Base-by-base conservation (phyloP, 2,888 invertebrate genomes). In the Saturnia pavonia region DNA sequence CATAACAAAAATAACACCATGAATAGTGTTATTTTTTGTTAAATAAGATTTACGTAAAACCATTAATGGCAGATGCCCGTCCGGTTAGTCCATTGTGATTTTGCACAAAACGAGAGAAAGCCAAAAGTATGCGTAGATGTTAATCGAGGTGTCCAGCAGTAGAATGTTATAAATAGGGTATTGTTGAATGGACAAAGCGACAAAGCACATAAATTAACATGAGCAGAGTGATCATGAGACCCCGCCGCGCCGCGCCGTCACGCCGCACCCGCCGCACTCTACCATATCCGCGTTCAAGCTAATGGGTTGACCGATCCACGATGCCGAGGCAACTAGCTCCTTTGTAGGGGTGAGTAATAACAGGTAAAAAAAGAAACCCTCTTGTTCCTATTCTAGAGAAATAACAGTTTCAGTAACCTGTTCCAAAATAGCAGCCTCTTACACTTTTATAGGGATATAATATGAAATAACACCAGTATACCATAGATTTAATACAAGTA, bases 131-230 rank as follows among this genome's bases (percentile, higher is more conserved):
- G 85, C 85, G 83, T 90, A 86, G 92, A 93, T 91, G 89, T 89
- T 93, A 92, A 93, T 93, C 93, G 92, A 90, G 89, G 91, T 90
- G 93, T 91, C 92, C 93, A 86, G 93, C 92, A 91, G 89, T 87
- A 85, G 86, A 89, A 86, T 78, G 84, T 88, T 91, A 91, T 92
- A 93, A 93, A 93, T 91, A 90, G 86, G 76, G 85, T 74, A 86
- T 91, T 91, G 91, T 91, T 74, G 69, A 76, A 74, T 79, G 88
- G 83, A 93, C 91, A 93, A 92, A 82, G 86, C 88, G 81, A 91
- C 93, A 93, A 92, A 92, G 89, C 86, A 93, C 93, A 93, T 93
- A 94, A 94, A 94, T 94, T 93, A 93, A 90, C 90, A 88, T 88
- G 86, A 89, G 92, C 91, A 88, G 89, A 91, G 92, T 92, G 92